Evolutionary conservation across 2,797 vertebrate species (phyloP).

Genomic region (Pangasius larnaudii): DNA sequence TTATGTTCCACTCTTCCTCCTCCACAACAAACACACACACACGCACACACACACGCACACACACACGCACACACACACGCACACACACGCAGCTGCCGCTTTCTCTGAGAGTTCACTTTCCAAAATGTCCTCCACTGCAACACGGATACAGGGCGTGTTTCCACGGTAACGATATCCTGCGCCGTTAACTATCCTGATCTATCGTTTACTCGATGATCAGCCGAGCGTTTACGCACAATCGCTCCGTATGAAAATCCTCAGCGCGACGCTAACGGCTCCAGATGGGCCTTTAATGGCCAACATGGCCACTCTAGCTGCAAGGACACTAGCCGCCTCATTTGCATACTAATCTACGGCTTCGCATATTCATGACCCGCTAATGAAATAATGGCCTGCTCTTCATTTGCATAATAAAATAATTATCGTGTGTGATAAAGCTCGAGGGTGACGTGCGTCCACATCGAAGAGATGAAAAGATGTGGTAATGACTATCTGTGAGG

Average conservation of each 20-base stretch:
- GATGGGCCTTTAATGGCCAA: slow-evolving; percentile 77
- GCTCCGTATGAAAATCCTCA: slow-evolving; percentile 6
- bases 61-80: background rate
- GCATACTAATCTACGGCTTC: slow-evolving; percentile 80
- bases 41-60: background rate
- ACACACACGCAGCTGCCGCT: background rate
- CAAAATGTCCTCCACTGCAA: too few species aligned
- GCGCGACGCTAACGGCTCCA: slow-evolving; percentile 61
- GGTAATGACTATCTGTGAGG: slow-evolving; percentile 57
- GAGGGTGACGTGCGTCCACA: slow-evolving; percentile 72
- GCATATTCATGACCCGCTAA: slow-evolving; percentile 78
- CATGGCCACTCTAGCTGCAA: slow-evolving; percentile 61
- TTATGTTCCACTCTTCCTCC: background rate
- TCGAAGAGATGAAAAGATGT: slow-evolving; percentile 49
- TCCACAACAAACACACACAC: background rate
- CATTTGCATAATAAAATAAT: slow-evolving; percentile 86
- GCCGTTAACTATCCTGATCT: background rate
- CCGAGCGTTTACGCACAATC: too few species aligned
- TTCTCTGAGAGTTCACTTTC: background rate
- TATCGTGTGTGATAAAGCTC: slow-evolving; percentile 81
- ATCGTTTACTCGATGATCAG: background rate
- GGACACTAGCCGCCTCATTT: slow-evolving; percentile 63
- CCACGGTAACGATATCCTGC: background rate
- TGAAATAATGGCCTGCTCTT: slow-evolving; percentile 79
- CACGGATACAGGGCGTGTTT: background rate